Conservation (phyloP, 2,888 invertebrate species). For the Cantharis lateralis region DNA sequence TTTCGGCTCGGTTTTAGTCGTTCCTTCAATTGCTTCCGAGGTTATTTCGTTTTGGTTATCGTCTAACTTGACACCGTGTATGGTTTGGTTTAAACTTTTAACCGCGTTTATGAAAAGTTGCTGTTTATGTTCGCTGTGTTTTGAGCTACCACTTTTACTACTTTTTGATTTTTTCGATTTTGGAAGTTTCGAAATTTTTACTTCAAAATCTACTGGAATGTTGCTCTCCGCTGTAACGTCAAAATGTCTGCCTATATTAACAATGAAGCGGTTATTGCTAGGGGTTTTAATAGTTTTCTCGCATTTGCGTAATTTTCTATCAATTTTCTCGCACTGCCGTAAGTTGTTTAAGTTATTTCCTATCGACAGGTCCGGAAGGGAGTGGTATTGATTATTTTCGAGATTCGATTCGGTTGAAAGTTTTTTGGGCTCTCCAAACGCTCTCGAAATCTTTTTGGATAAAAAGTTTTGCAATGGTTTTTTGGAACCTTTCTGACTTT, state of each 20-base stretch:
- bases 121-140: slow-evolving; percentile 29
- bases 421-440: slow-evolving; percentile 54
- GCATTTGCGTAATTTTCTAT: slow-evolving; percentile 66
- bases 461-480: slow-evolving; percentile 54
- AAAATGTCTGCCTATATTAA: slow-evolving; percentile 56
- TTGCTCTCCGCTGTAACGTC: slow-evolving; percentile 50
- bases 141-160: slow-evolving; percentile 22
- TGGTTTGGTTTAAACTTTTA: slow-evolving; percentile 48
- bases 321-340: slow-evolving; percentile 72
- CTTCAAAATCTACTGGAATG: slow-evolving; percentile 53
- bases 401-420: slow-evolving; percentile 48
- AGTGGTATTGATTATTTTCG: slow-evolving; percentile 71
- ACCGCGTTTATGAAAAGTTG: slow-evolving; percentile 48
- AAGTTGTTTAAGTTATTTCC: slow-evolving; percentile 72
- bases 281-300: slow-evolving; percentile 41
- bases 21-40: slow-evolving; percentile 30
- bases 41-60: slow-evolving; percentile 25
- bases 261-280: slow-evolving; percentile 51
- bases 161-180: slow-evolving; percentile 40
- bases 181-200: slow-evolving; percentile 54
- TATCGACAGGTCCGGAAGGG: slow-evolving; percentile 72
- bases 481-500: slow-evolving; percentile 53
- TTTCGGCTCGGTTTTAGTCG: slow-evolving; percentile 27
- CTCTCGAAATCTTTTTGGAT: slow-evolving; percentile 51
- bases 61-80: slow-evolving; percentile 32